Conservation (phyloP, 2,888 invertebrate species). For the Erynnis tages region DNA sequence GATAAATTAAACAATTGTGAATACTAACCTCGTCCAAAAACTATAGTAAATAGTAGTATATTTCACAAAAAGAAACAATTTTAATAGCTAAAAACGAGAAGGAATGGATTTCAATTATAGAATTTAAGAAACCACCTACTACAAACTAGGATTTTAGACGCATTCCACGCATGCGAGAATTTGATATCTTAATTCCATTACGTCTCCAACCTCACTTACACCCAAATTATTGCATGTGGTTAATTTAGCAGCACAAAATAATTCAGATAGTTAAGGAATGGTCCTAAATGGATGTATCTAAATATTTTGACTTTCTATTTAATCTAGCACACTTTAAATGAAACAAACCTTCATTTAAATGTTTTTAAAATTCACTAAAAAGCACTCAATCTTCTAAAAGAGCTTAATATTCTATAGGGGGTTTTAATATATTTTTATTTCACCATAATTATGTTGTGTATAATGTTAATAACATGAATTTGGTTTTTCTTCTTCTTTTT, state of each 20-base stretch:
- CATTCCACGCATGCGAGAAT: conserved; percentile 36
- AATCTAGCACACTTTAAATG: background rate
- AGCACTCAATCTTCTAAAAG: no score
- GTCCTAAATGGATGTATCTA: background rate
- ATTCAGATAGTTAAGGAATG: background rate
- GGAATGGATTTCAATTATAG: conserved; percentile 69
- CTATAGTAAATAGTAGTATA: conserved; percentile 33
- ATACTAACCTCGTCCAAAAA: conserved; percentile 41
- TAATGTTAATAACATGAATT: background rate
- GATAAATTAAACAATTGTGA: conserved; percentile 50
- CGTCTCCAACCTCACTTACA: conserved; percentile 35
- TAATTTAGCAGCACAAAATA: no score
- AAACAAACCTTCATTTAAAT: background rate
- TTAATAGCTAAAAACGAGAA: conserved; percentile 62
- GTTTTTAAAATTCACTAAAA: background rate
- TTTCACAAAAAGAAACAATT: conserved; percentile 26
- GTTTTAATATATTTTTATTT: background rate
- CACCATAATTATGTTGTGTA: no score
- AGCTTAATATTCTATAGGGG: no score
- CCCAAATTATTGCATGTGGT: no score
- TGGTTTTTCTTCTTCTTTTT: background rate
- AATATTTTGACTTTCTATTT: background rate
- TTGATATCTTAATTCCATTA: conserved; percentile 30
- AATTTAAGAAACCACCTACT: conserved; percentile 50
- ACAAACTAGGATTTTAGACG: conserved; percentile 33